phyloP scores from a whole-genome alignment of 2,888 invertebrate species.

The Cephonodes hylas region DNA sequence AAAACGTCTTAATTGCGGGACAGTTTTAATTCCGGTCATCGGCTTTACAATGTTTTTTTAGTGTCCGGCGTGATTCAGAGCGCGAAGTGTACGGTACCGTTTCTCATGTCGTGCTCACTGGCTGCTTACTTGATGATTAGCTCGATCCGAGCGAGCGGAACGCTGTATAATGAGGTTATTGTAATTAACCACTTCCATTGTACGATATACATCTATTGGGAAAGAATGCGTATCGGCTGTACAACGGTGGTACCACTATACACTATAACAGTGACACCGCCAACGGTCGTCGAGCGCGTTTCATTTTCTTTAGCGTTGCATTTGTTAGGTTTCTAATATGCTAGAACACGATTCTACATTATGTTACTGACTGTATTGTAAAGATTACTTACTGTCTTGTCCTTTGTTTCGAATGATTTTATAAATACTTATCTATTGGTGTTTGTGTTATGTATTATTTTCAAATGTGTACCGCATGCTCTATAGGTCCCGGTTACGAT shows the following conservation, averaged over 20 bases:
- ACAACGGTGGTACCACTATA: neutral
- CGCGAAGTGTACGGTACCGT: constrained; percentile 67
- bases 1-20: neutral
- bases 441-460: too few species aligned
- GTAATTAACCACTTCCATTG: constrained; percentile 43
- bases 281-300: neutral
- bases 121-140: constrained; percentile 51
- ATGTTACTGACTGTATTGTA: neutral
- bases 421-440: too few species aligned
- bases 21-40: constrained; percentile 37
- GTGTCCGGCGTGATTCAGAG: constrained; percentile 50
- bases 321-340: constrained; percentile 10
- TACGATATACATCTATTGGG: constrained; percentile 26
- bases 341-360: neutral
- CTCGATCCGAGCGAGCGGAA: constrained; percentile 55
- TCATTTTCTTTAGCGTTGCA: neutral
- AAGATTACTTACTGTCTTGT: neutral
- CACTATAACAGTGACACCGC: neutral
- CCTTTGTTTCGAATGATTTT: neutral
- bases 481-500: too few species aligned
- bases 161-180: constrained; percentile 58
- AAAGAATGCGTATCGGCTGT: constrained; percentile 10
- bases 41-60: constrained; percentile 34
- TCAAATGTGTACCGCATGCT: too few species aligned
- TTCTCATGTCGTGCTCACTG: constrained; percentile 49